These are phyloP conservation scores for Cataglyphis altisquamis DNA, from an alignment of 2,888 invertebrate genomes.

Conservation along the genomic window DNA sequence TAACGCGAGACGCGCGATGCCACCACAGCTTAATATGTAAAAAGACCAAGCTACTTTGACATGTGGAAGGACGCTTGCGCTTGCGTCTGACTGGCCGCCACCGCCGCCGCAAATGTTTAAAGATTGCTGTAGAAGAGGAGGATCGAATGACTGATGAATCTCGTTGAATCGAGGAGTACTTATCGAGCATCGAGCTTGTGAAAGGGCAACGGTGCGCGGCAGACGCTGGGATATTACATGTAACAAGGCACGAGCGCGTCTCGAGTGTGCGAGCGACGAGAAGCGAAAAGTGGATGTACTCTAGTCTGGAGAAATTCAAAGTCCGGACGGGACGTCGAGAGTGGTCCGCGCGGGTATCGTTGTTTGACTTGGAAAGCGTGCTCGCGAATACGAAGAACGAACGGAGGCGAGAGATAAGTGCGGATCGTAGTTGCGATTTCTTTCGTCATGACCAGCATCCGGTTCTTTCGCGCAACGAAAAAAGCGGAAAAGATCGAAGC, in stretches of 20 bases:
- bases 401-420: conserved; percentile 42
- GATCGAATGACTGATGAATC: conserved; percentile 64
- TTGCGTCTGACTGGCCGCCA: conserved; percentile 27
- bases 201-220: conserved; percentile 52
- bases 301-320: conserved; percentile 42
- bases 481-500: conserved; percentile 46
- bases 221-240: conserved; percentile 44
- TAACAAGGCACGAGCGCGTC: conserved; percentile 44
- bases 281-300: conserved; percentile 45
- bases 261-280: conserved; percentile 41
- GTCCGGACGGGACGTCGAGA: conserved; percentile 33
- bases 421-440: conserved; percentile 47
- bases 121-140: conserved; percentile 55
- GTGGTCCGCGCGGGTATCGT: background rate
- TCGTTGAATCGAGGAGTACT: conserved; percentile 69
- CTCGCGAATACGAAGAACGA: conserved; percentile 6
- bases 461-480: conserved; percentile 32
- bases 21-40: conserved; percentile 36
- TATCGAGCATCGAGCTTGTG: conserved; percentile 62
- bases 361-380: conserved; percentile 54
- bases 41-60: conserved; percentile 32
- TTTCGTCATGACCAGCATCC: conserved; percentile 3
- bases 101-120: conserved; percentile 58
- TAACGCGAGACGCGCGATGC: conserved; percentile 26
- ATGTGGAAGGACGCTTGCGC: conserved; percentile 36